These are phyloP conservation scores for Euplagia quadripunctaria DNA, from an alignment of 2,888 invertebrate species.

Conservation along the genomic window DNA sequence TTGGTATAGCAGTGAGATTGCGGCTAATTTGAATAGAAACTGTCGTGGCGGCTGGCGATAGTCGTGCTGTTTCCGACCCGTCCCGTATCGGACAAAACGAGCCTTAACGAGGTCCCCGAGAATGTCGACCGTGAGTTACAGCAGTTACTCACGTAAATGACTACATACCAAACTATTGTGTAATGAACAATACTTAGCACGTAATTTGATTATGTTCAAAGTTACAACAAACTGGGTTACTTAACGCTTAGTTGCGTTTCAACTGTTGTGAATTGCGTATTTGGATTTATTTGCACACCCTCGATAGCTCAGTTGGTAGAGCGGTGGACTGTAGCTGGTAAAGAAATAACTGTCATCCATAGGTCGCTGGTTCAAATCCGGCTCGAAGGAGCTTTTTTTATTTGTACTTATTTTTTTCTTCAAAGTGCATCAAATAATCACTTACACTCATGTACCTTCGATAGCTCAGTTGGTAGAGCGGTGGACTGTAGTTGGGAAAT, in stretches of 20 bases:
- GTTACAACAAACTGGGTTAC: slow-evolving; percentile 6
- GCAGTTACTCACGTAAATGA: slow-evolving; percentile 67
- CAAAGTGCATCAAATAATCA: background rate
- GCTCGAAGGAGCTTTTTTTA: slow-evolving; percentile 80
- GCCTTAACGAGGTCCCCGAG: slow-evolving; percentile 71
- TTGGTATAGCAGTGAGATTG: slow-evolving; percentile 47
- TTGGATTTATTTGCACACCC: background rate
- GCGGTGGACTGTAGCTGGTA: slow-evolving; percentile 83
- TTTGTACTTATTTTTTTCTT: background rate
- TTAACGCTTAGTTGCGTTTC: background rate
- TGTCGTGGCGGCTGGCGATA: slow-evolving; percentile 72
- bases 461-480: slow-evolving; percentile 85
- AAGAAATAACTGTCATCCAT: slow-evolving; percentile 75
- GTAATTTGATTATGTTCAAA: slow-evolving; percentile 28
- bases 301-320: slow-evolving; percentile 82
- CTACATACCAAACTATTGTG: slow-evolving; percentile 41
- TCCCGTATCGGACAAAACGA: slow-evolving; percentile 65
- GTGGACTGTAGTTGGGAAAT: slow-evolving; percentile 78
- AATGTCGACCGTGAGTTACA: slow-evolving; percentile 70
- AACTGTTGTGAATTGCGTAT: slow-evolving; percentile 2
- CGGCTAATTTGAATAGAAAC: slow-evolving; percentile 80
- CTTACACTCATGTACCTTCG: slow-evolving; percentile 33
- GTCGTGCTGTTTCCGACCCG: slow-evolving; percentile 72
- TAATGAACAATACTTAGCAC: slow-evolving; percentile 35
- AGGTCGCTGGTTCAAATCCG: slow-evolving; percentile 89